A percentile compares a stretch with the other conserved stretches of the same genome.
These are phyloP conservation scores for Pelecanus crispus DNA, from an alignment of 2,113 vertebrate genomes.

Conservation along the genomic window DNA sequence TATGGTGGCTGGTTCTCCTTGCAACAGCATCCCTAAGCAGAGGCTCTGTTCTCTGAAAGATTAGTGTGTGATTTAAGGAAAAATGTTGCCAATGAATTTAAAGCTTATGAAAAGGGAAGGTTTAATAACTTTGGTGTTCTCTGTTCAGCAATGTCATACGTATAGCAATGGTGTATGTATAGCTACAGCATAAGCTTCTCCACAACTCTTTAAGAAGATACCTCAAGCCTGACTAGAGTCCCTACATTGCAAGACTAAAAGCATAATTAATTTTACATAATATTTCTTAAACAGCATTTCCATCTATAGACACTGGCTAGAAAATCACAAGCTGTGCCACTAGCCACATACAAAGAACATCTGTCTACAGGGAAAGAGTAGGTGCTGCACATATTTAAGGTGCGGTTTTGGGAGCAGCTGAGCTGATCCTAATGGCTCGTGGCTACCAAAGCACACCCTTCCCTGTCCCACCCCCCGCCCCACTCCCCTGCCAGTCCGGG, in stretches of 20 bases:
- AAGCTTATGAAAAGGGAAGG: not conserved
- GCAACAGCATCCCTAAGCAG: slow-evolving; percentile 13
- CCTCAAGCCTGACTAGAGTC: not conserved
- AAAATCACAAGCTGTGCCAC: not conserved
- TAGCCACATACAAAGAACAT: not conserved
- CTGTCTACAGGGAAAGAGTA: not conserved
- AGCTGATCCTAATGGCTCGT: not conserved
- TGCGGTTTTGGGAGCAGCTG: not conserved
- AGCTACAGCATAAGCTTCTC: not conserved
- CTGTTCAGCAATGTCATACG: not conserved
- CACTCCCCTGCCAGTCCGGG: fast-evolving
- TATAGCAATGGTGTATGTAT: not conserved
- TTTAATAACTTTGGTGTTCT: not conserved
- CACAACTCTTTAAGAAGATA: not conserved
- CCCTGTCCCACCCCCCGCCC: not conserved
- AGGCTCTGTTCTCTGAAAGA: slow-evolving; percentile 14
- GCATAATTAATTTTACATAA: not conserved
- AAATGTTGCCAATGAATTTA: not conserved
- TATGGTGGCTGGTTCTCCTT: slow-evolving; percentile 17
- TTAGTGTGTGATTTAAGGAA: not conserved
- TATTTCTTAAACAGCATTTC: not conserved
- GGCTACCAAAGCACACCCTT: not conserved
- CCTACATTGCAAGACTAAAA: not conserved
- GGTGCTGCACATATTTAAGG: not conserved
- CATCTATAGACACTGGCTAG: not conserved